Evolutionary conservation across 1,140 invertebrate genomes (phyloP).

Genomic region (Brachionus sp.): DNA sequence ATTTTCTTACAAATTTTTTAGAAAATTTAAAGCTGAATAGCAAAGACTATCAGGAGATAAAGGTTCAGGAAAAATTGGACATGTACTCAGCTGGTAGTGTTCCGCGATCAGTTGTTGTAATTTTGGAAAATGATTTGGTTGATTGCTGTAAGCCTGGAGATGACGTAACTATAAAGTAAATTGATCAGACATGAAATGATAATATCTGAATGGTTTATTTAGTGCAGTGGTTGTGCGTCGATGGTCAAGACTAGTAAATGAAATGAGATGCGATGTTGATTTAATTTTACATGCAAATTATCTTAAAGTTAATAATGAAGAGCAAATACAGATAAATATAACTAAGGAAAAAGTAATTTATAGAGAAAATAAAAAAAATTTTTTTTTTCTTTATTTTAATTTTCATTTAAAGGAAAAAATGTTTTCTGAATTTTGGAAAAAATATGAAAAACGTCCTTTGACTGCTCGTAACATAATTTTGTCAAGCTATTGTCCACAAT

Average conservation of each 20-base stretch:
- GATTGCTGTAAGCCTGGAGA: slow-evolving; percentile 82
- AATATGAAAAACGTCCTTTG: slow-evolving; percentile 66
- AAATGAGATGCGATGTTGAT: slow-evolving; percentile 66
- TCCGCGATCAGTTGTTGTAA: slow-evolving; percentile 60
- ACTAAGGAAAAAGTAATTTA: background rate
- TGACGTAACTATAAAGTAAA: slow-evolving; percentile 75
- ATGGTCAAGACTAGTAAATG: background rate
- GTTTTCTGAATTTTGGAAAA: slow-evolving; percentile 73
- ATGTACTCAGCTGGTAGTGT: slow-evolving; percentile 70
- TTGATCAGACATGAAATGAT: background rate
- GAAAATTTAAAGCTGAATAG: background rate
- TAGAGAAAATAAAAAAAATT: background rate
- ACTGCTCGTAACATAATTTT: slow-evolving; percentile 74
- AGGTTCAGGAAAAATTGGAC: slow-evolving; percentile 73
- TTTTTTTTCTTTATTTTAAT: slow-evolving; percentile 32
- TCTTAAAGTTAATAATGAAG: slow-evolving; percentile 69
- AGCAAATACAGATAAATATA: slow-evolving; percentile 60
- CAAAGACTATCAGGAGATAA: slow-evolving; percentile 79
- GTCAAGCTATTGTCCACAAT: slow-evolving; percentile 76
- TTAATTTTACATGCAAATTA: slow-evolving; percentile 71
- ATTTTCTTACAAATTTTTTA: background rate
- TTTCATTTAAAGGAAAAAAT: slow-evolving; percentile 62
- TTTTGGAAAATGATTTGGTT: slow-evolving; percentile 75
- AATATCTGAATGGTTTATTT: background rate
- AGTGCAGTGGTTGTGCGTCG: background rate